Evolutionary conservation across 2,888 invertebrate species (phyloP).

Genomic region (Subacronicta megacephala): DNA sequence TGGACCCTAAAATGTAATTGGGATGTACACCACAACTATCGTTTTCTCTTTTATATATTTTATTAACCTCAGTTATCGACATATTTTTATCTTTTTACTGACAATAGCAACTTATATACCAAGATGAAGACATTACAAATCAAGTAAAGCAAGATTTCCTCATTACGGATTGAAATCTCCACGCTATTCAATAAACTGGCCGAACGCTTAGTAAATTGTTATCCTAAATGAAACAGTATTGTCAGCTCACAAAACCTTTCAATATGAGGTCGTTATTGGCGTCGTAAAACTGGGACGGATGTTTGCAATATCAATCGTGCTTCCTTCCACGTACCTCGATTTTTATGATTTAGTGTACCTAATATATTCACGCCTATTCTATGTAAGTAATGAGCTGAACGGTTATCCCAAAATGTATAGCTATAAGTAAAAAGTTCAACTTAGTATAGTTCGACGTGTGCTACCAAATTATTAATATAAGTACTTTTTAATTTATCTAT

Average conservation of each 20-base stretch:
- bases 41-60: too few species aligned
- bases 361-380: not conserved
- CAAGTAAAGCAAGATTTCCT: too few species aligned
- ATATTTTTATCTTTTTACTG: too few species aligned
- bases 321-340: not conserved
- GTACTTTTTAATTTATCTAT: too few species aligned
- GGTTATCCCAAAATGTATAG: not conserved
- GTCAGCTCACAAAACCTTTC: slow-evolving; percentile 27
- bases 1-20: too few species aligned
- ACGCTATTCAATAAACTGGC: not conserved
- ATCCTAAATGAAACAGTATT: slow-evolving; percentile 23
- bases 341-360: slow-evolving; percentile 2
- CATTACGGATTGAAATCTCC: not conserved
- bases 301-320: slow-evolving; percentile 24
- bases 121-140: too few species aligned
- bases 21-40: too few species aligned
- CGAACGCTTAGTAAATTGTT: not conserved
- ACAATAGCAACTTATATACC: too few species aligned
- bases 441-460: too few species aligned
- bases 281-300: slow-evolving; percentile 18
- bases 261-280: slow-evolving; percentile 27
- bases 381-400: not conserved
- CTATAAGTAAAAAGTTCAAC: not conserved
- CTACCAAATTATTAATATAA: too few species aligned
- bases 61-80: too few species aligned